A percentile compares a stretch with the other conserved stretches of the same genome.
Evolutionary conservation across 1,140 invertebrate genomes (phyloP).

Genomic region (Sipha flava): DNA sequence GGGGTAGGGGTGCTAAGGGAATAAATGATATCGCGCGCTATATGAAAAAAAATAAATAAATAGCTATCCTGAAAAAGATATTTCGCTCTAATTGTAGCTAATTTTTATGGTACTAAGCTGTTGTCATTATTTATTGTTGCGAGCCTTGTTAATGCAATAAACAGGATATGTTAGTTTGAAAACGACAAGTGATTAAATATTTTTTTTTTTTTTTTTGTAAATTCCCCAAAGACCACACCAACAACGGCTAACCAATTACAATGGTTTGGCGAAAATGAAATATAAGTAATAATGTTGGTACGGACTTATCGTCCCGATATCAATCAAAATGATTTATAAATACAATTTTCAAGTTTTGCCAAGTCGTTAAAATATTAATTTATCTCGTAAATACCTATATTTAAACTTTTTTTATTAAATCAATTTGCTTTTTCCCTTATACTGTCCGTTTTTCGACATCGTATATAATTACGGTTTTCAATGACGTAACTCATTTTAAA

Average conservation of each 20-base stretch:
- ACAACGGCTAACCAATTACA: background rate
- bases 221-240: background rate
- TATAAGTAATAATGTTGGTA: background rate
- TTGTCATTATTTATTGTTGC: background rate
- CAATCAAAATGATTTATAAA: background rate
- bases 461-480: too few relatives aligned
- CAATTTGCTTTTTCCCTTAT: too few relatives aligned
- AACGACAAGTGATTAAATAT: background rate
- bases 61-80: background rate
- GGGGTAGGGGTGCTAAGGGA: too few relatives aligned
- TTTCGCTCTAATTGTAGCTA: background rate
- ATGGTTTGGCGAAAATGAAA: background rate
- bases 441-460: too few relatives aligned
- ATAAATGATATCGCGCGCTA: too few relatives aligned
- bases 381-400: too few relatives aligned
- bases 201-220: background rate
- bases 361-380: background rate
- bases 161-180: background rate
- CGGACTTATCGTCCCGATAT: background rate
- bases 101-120: background rate
- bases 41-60: background rate
- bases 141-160: background rate
- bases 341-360: background rate
- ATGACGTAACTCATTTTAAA: too few relatives aligned
- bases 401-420: too few relatives aligned